These are phyloP conservation scores for mouse (Mus musculus) DNA, from an alignment of 2,113 vertebrate genomes.

Conservation along the genomic window GRCm39 chr12:62206501-62207000, in stretches of 20 bases:
- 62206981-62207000: conserved; percentile 47
- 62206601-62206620: neutral
- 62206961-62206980: neutral
- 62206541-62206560: neutral
- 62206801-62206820: neutral
- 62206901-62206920: conserved; percentile 52
- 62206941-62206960: conserved; percentile 35
- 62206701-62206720: neutral
- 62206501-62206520: neutral
- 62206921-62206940: neutral
- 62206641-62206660: neutral
- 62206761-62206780: neutral
- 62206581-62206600: neutral
- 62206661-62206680: neutral
- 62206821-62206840: neutral
- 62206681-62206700: neutral
- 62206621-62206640: neutral
- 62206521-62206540: neutral
- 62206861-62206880: neutral
- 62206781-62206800: neutral
- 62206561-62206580: neutral
- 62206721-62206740: neutral
- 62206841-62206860: neutral
- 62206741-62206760: neutral
- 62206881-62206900: neutral